Evolutionary conservation across 2,797 vertebrate genomes (phyloP), one percentile per base, ranked within the genome.

Genomic region (Sylvilagus floridanus): DNA sequence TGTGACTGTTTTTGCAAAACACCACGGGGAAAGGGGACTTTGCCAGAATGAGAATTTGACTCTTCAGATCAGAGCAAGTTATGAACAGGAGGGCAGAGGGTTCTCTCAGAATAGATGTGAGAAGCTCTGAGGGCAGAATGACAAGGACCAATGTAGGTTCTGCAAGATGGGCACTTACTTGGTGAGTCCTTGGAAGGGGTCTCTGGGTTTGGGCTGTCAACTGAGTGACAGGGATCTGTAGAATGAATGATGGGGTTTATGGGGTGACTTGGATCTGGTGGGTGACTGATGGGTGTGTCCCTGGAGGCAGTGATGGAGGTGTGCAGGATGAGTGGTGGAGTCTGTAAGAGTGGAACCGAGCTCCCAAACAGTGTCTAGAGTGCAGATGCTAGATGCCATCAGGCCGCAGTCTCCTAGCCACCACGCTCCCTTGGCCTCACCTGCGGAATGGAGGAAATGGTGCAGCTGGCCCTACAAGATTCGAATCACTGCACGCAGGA

Each of bases 1-100:
- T 88, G 71, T 90, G 68, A 71, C 35, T 81, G 87, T 84, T 94
- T 94, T 66, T 72, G 42, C 42, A 73, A 94, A 94, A 84, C 79
- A 84, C 54, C 66, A 47, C 42, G 42, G 42, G 42, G 42, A 47
- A 88, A 54, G 63, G 62, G 24, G 62, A 81, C 83, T 72, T 93
- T 84, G 35, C 62, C 73, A 30, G 47, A 75, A 63, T 87, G 93
- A 84, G 37, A 91, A 84, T 95, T 91, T 28, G 13, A 52, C 87
- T 84, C 71, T 90, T 95, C 87, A 93, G 65, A 87, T 86, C 7
- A 71, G 82, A 92, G 82, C n/a, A 52, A 71, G 13, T 32, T 37
- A 54, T 76, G 78, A 71, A 16, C 50, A 88, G 42, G 66, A 52
- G 35, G 84, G 83, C 54, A 83, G 84, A 91, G 47, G 3, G 65